phyloP scores from a whole-genome alignment of 2,113 vertebrate species.

The Telmatochromis sp. region DNA sequence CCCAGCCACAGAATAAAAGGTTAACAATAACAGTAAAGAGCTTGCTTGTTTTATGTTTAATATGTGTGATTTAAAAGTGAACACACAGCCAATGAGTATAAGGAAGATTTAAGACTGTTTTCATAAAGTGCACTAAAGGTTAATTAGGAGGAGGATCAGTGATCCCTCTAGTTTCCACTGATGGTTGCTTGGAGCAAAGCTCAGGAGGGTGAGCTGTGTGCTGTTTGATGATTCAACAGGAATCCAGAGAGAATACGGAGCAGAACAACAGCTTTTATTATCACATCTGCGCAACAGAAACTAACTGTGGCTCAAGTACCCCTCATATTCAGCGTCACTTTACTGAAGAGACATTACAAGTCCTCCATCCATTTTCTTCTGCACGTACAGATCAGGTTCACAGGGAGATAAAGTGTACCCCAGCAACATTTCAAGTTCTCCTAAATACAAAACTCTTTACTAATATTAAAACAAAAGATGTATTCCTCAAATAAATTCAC shows the following conservation, averaged over 20 bases:
- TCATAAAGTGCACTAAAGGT: rapidly evolving
- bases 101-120: neutral
- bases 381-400: neutral
- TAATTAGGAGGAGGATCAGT: neutral
- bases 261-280: rapidly evolving
- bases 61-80: neutral
- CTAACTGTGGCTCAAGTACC: rapidly evolving
- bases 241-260: rapidly evolving
- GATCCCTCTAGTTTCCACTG: rapidly evolving
- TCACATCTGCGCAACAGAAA: rapidly evolving
- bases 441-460: neutral
- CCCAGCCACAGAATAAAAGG: rapidly evolving
- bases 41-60: rapidly evolving
- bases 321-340: rapidly evolving
- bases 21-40: neutral
- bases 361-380: neutral
- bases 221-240: rapidly evolving
- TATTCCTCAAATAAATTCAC: neutral
- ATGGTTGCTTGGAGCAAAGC: rapidly evolving
- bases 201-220: neutral
- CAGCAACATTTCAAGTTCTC: neutral
- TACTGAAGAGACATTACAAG: rapidly evolving
- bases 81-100: rapidly evolving
- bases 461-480: rapidly evolving
- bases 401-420: neutral